Evolutionary conservation across 2,113 vertebrate genomes (phyloP).

Genomic region (Poicephalus gulielmi): DNA sequence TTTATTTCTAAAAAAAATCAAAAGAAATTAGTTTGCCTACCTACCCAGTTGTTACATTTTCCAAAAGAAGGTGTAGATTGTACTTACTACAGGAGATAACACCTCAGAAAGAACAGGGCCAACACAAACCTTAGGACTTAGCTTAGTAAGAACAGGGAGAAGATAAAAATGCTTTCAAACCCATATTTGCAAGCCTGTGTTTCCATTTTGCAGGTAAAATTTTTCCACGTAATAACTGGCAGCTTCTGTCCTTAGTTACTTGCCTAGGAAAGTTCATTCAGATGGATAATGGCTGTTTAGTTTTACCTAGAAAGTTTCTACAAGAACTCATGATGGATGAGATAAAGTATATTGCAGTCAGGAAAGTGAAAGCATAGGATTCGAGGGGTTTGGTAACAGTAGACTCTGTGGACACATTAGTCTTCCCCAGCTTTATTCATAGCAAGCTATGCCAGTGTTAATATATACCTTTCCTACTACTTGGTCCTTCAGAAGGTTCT

Average conservation of each 20-base stretch:
- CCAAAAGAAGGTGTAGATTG: background rate
- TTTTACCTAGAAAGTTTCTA: background rate
- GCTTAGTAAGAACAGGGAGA: background rate
- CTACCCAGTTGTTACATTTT: background rate
- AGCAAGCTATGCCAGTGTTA: background rate
- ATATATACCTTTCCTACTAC: background rate
- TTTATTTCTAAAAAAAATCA: background rate
- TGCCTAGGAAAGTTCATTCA: background rate
- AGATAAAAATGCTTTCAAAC: background rate
- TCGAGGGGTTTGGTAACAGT: background rate
- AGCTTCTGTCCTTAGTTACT: background rate
- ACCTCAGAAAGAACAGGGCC: background rate
- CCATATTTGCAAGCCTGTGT: background rate
- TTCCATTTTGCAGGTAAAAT: background rate
- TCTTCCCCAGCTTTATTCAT: background rate
- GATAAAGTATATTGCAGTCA: background rate
- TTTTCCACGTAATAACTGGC: background rate
- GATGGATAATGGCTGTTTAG: background rate
- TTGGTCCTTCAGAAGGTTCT: background rate
- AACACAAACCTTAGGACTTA: background rate
- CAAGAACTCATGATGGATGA: background rate
- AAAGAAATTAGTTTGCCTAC: background rate
- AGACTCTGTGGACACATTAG: background rate
- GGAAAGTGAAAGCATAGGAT: background rate
- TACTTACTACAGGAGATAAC: background rate